Evolutionary conservation across 2,797 vertebrate genomes (phyloP).

Genomic region (Pangasius larnaudii): DNA sequence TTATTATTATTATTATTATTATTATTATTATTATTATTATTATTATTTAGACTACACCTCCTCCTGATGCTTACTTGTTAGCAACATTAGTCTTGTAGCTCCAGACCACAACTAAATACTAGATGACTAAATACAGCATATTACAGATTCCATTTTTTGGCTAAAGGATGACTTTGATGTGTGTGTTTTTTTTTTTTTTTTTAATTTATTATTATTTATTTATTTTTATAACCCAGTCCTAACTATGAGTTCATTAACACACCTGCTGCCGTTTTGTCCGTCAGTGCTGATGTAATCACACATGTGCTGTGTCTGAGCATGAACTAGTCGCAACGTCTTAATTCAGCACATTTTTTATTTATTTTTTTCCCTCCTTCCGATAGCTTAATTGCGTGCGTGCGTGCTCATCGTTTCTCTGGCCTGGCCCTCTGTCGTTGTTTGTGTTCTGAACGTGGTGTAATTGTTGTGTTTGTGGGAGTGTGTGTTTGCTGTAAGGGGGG

Average conservation of each 20-base stretch:
- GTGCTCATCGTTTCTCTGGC: slow-evolving; percentile 36
- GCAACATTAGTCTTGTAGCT: neutral
- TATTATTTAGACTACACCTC: neutral
- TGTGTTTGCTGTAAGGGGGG: slow-evolving; percentile 50
- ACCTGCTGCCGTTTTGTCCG: slow-evolving; percentile 65
- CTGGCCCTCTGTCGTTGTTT: slow-evolving; percentile 51
- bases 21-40: neutral
- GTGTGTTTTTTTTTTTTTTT: too few species aligned
- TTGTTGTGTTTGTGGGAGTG: slow-evolving; percentile 55
- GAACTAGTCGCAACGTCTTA: slow-evolving; percentile 33
- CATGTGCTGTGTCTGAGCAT: slow-evolving; percentile 17
- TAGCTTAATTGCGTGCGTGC: slow-evolving; percentile 70
- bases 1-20: neutral
- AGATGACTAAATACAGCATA: neutral
- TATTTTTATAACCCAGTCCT: neutral
- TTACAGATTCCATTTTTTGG: neutral
- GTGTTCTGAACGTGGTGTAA: slow-evolving; percentile 44
- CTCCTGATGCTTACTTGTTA: neutral
- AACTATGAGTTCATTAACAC: slow-evolving; percentile 18
- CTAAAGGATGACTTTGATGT: neutral
- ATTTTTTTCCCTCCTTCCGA: neutral
- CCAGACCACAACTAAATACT: neutral
- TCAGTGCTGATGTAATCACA: slow-evolving; percentile 58
- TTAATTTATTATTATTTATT: neutral
- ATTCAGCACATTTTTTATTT: slow-evolving; percentile 49